These are phyloP conservation scores for Ommatoiulus sabulosus DNA, from an alignment of 2,888 invertebrate genomes.

Conservation along the genomic window DNA sequence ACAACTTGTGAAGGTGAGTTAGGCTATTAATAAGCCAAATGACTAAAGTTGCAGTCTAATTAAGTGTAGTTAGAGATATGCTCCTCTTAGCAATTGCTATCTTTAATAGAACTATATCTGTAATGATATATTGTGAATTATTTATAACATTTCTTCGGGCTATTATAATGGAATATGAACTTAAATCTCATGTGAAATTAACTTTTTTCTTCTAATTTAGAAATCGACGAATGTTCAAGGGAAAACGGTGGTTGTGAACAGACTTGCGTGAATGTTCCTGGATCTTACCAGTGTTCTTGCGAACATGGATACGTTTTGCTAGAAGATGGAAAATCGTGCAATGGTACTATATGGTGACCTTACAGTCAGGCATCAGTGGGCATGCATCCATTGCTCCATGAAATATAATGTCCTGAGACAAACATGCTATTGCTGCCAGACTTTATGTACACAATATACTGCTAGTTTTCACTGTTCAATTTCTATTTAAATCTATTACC, in stretches of 20 bases:
- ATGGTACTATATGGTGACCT: slow-evolving; percentile 18
- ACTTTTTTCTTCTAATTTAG: slow-evolving; percentile 58
- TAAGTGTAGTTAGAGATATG: no score
- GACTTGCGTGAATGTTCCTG: slow-evolving; percentile 66
- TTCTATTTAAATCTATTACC: no score
- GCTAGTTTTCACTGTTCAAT: no score
- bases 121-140: no score
- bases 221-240: slow-evolving; percentile 65
- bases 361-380: not conserved
- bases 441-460: no score
- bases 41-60: no score
- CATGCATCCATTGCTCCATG: not conserved
- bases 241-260: slow-evolving; percentile 67
- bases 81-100: no score
- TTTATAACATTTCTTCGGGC: no score
- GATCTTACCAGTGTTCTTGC: slow-evolving; percentile 69
- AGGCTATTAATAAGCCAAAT: not conserved
- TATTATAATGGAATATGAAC: no score
- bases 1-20: slow-evolving; percentile 63
- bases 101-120: no score
- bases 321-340: slow-evolving; percentile 57
- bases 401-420: not conserved
- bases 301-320: slow-evolving; percentile 66
- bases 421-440: no score
- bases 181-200: not conserved